Percentiles rank a stretch among this genome's conserved stretches.
Evolutionary conservation across 2,113 vertebrate genomes (phyloP).

Genomic region (Pandion haliaetus): DNA sequence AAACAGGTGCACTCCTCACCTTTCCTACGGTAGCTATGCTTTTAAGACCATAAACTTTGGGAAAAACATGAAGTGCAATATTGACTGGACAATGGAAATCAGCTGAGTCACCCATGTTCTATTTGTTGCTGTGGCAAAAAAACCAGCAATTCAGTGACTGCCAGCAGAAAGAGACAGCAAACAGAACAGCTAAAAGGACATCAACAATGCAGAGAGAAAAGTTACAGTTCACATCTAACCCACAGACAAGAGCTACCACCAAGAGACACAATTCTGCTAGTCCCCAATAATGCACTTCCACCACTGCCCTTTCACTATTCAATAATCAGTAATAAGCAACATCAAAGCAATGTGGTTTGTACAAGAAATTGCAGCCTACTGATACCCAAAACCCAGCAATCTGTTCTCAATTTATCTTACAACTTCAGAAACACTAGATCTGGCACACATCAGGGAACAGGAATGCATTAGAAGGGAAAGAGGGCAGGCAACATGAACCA

Average conservation of each 20-base stretch:
- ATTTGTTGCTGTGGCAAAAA: neutral
- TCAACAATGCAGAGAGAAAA: accelerated
- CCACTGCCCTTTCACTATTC: neutral
- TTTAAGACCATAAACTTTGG: neutral
- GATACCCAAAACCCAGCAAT: accelerated
- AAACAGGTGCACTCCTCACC: neutral
- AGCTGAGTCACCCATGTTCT: neutral
- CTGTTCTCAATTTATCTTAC: neutral
- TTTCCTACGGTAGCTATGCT: neutral
- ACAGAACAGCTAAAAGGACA: neutral
- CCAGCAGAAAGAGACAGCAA: neutral
- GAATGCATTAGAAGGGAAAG: accelerated
- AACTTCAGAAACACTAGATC: neutral
- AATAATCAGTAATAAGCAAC: neutral
- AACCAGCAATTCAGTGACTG: neutral
- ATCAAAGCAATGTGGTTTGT: neutral
- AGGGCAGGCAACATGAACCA: neutral
- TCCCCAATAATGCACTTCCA: neutral
- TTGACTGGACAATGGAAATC: neutral
- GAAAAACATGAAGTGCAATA: neutral
- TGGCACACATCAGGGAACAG: neutral
- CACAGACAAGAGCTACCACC: neutral
- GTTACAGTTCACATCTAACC: neutral
- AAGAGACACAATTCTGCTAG: neutral
- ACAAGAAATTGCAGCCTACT: neutral